Evolutionary conservation across 1,140 invertebrate genomes (phyloP), one percentile per base, ranked within the genome.

Genomic region (Pissodes strobi): DNA sequence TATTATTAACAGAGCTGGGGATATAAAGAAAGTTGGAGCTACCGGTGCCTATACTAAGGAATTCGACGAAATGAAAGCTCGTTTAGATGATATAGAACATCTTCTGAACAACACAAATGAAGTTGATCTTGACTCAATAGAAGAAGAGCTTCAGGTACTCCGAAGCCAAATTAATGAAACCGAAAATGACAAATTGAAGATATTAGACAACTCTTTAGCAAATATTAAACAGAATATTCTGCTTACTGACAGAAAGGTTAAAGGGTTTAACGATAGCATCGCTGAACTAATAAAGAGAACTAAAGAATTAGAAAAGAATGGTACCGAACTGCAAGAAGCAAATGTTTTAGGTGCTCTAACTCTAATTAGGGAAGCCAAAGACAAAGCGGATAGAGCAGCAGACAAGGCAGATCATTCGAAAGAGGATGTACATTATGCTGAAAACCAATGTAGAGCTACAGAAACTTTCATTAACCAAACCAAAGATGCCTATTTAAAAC

Each of bases 271-370:
- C 73, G 81, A 83, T 37, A 86, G 88, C 65, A 90, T 90, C 0
- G 83, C 89, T 17, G 81, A 83, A 12, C 81, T 98, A 2, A n/a
- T n/a, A n/a, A n/a, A n/a, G n/a, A 83, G 87, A 67, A 92, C 92
- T 1, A 78, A 85, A 48, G 83, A 89, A 23, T 80, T 98, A 18
- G 89, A 90, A 70, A 87, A 89, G 53, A 93, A 94, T 74, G 93
- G 93, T 10, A 97, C 93, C 0, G 87, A 89, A 73, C 81, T 99
- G 21, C 94, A 97, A 78, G 95, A 97, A 80, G 91, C 90, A 2
- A 95, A 98, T 79, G 91, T 98, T 30, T 92, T 95, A 82, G 95
- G 95, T 41, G 95, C 95, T 1, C 81, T 97, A 39, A 95, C 93
- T 75, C 85, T 97, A 2, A 97, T 94, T 0, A 84, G 90, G 19